Percentiles rank a stretch among this genome's conserved stretches.
Evolutionary conservation across 2,797 vertebrate genomes (phyloP).

Genomic region (Channallabes apus): DNA sequence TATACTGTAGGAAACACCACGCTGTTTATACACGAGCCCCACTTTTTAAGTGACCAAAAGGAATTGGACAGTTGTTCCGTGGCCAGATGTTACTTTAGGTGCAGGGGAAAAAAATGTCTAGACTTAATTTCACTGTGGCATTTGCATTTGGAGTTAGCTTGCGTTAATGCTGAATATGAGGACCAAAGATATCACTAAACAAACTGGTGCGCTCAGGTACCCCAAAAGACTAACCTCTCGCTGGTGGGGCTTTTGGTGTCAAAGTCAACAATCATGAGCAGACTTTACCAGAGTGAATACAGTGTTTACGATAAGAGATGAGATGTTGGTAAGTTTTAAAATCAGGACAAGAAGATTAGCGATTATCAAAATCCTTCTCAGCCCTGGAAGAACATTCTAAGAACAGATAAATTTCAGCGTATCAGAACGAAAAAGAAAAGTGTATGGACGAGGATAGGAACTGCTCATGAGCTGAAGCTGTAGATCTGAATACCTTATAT

Average conservation of each 20-base stretch:
- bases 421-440: neutral
- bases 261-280: neutral
- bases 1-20: slow-evolving; percentile 55
- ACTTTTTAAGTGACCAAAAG: neutral
- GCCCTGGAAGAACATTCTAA: neutral
- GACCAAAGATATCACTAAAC: neutral
- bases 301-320: neutral
- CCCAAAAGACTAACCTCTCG: neutral
- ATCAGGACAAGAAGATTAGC: neutral
- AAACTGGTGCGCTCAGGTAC: neutral
- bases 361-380: too few relatives aligned
- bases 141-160: neutral
- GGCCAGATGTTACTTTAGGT: too few relatives aligned
- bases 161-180: neutral
- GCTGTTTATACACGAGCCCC: neutral
- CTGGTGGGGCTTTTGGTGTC: neutral
- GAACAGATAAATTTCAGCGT: neutral
- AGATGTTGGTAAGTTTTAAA: neutral
- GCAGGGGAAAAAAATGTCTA: neutral
- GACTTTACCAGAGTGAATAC: neutral
- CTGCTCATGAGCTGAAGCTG: neutral
- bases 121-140: neutral
- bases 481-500: neutral
- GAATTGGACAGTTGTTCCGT: too few relatives aligned
- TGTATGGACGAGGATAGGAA: neutral